Percentiles rank a stretch among this genome's conserved stretches.
Evolutionary conservation across 30 jellyfish, hydroid and myxozoan genomes (phyloP).

Genomic region (Aurelia sp.): DNA sequence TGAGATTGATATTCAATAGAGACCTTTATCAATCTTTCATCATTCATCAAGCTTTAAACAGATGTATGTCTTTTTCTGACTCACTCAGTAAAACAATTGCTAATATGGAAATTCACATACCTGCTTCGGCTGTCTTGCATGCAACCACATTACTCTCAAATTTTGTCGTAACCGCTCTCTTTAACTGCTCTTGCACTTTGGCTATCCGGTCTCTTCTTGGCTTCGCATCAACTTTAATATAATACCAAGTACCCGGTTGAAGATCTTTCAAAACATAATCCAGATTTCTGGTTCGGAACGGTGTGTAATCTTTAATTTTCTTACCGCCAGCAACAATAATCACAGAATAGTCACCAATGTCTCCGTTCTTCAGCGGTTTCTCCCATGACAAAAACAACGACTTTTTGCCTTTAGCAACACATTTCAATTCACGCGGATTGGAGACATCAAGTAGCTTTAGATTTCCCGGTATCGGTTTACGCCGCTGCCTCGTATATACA

Average conservation of each 20-base stretch:
- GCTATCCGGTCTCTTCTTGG: slow-evolving; percentile 35
- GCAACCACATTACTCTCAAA: slow-evolving; percentile 67
- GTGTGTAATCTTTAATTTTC: slow-evolving; percentile 15
- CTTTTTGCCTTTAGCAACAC: slow-evolving; percentile 62
- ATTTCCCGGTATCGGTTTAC: slow-evolving; percentile 33
- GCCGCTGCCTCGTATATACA: slow-evolving; percentile 12
- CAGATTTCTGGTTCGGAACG: slow-evolving; percentile 31
- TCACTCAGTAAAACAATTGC: no score
- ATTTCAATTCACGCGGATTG: slow-evolving; percentile 47
- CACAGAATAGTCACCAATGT: slow-evolving; percentile 52
- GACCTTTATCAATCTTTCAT: no score
- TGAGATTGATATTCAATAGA: no score
- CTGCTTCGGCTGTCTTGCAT: slow-evolving; percentile 59
- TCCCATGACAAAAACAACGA: slow-evolving; percentile 67
- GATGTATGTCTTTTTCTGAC: no score
- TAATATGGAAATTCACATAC: background rate
- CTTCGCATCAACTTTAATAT: slow-evolving; percentile 56
- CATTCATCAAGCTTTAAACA: no score
- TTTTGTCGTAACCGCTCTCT: slow-evolving; percentile 18
- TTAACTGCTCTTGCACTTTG: slow-evolving; percentile 18
- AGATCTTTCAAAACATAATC: slow-evolving; percentile 43
- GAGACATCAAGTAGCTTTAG: slow-evolving; percentile 42
- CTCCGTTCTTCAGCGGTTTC: slow-evolving; percentile 36
- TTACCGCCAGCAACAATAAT: slow-evolving; percentile 36
- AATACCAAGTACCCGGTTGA: slow-evolving; percentile 76